Evolutionary conservation across 2,113 vertebrate species (phyloP).

Genomic region (Otis tarda): DNA sequence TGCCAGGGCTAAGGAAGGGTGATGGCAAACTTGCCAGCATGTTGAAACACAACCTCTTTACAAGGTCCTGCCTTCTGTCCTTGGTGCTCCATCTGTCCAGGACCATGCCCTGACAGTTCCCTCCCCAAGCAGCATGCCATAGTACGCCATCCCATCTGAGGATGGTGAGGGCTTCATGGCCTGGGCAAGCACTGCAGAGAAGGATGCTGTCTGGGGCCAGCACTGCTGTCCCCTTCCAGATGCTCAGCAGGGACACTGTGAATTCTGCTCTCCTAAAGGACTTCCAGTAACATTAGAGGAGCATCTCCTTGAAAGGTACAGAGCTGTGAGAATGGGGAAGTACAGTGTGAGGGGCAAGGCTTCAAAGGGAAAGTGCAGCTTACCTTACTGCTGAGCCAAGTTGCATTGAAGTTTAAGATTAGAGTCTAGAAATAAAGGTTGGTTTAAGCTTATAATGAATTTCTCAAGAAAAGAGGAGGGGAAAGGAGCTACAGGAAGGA

Average conservation of each 20-base stretch:
- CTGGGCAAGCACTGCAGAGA: neutral
- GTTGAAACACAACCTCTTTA: neutral
- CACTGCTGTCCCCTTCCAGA: neutral
- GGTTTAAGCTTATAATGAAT: neutral
- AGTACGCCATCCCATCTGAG: neutral
- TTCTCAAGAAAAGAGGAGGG: neutral
- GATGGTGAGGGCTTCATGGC: neutral
- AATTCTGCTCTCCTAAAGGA: neutral
- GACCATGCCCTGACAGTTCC: neutral
- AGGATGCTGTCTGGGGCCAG: neutral
- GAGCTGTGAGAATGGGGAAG: neutral
- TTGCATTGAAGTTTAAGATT: neutral
- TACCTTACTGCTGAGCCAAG: neutral
- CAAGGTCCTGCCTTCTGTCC: neutral
- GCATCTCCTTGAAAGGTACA: neutral
- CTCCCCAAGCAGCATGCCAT: neutral
- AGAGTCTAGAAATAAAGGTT: neutral
- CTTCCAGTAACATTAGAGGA: neutral
- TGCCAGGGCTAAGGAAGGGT: neutral
- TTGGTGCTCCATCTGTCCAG: fast-evolving
- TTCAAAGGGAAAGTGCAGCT: neutral
- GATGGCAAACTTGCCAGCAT: fast-evolving
- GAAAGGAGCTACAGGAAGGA: neutral
- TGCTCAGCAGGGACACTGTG: neutral
- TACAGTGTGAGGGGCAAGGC: neutral